Evolutionary conservation across 2,888 invertebrate genomes (phyloP).

Genomic region (Microdon myrmicae): DNA sequence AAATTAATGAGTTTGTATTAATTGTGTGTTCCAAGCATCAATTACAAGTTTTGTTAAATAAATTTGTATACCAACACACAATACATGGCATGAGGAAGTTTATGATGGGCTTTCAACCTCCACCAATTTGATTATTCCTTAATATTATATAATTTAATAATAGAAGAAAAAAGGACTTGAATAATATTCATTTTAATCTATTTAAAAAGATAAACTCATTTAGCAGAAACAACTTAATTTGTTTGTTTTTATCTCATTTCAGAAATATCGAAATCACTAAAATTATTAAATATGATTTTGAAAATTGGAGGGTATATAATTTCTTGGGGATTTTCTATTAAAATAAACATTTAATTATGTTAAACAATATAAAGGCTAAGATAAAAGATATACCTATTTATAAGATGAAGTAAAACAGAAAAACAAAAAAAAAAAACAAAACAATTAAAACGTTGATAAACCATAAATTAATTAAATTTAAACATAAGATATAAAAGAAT

Average conservation of each 20-base stretch:
- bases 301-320: constrained; percentile 34
- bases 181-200: constrained; percentile 2
- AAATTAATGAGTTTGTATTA: too few species aligned
- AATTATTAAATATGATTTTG: constrained; percentile 35
- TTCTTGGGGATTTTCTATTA: constrained; percentile 43
- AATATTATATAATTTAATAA: too few species aligned
- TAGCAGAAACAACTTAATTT: not conserved
- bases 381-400: constrained; percentile 8
- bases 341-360: constrained; percentile 37
- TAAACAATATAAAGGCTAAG: constrained; percentile 8
- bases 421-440: constrained; percentile 3
- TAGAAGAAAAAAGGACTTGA: constrained; percentile 18
- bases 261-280: constrained; percentile 39
- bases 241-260: constrained; percentile 23
- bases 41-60: too few species aligned
- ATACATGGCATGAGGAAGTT: too few species aligned
- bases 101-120: too few species aligned
- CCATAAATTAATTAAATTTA: too few species aligned
- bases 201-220: not conserved
- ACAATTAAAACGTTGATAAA: constrained; percentile 3
- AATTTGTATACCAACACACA: too few species aligned
- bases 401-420: not conserved
- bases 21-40: too few species aligned
- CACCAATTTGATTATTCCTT: too few species aligned
- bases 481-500: too few species aligned